A percentile compares a stretch with the other conserved stretches of the same genome.
phyloP scores from a whole-genome alignment of 2,888 invertebrate genomes.

The Cenopis cana region DNA sequence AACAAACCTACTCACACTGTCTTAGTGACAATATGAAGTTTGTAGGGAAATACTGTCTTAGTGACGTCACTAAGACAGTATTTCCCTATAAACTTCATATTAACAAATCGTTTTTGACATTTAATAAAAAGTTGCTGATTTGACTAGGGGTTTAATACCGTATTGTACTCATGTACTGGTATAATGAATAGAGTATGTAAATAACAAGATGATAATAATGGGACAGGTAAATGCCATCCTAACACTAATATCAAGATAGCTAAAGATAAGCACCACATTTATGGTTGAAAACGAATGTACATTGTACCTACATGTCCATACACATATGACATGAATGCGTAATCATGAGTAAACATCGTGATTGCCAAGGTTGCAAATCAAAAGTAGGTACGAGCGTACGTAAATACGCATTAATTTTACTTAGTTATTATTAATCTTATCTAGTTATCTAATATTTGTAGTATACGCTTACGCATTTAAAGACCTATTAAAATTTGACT shows the following conservation, averaged over 20 bases:
- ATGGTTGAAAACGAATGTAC: neutral
- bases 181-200: too few relatives aligned
- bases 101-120: too few relatives aligned
- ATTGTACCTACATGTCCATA: neutral
- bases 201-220: neutral
- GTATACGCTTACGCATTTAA: neutral
- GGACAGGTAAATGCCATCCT: neutral
- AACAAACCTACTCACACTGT: too few relatives aligned
- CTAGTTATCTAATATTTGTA: neutral
- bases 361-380: conserved; percentile 16
- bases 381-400: neutral
- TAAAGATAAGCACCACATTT: conserved; percentile 10
- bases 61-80: too few relatives aligned
- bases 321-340: neutral
- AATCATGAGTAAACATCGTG: conserved; percentile 32
- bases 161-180: too few relatives aligned
- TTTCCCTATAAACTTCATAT: too few relatives aligned
- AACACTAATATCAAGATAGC: neutral
- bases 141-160: too few relatives aligned
- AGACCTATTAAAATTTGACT: neutral
- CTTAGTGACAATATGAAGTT: too few relatives aligned
- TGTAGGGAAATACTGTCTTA: too few relatives aligned
- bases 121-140: too few relatives aligned
- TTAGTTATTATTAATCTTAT: neutral
- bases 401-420: neutral